Evolutionary conservation across 1,140 invertebrate species (phyloP), one percentile per base, ranked within the genome.

Genomic region (Hylaeus volcanicus): DNA sequence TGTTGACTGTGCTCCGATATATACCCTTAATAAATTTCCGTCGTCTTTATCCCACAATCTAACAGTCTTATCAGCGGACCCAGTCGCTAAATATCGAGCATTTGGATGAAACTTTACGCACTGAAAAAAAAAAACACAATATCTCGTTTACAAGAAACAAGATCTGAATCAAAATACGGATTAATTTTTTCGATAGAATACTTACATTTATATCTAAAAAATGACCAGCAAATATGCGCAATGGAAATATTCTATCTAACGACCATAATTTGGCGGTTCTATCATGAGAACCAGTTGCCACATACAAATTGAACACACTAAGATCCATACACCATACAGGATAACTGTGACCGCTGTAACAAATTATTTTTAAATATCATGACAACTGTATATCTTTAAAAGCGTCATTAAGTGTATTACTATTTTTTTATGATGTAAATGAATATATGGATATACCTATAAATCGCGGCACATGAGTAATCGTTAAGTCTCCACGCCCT

Each of bases 271-370:
- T 95, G 3, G 96, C 97, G 56, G 97, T 98, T 86, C 95, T 94
- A 90, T 98, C 98, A 81, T 96, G 95, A 60, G 97, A 98, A 66
- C 96, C 97, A 6, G 97, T 97, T 1, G 96, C 96, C 89, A 97
- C 95, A 89, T 96, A 97, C 68, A 95, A 93, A 74, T 95, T 95
- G 86, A 96, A 95, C 81, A 95, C 95, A 91, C 96, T 96, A 37
- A 96, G 95, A 91, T 96, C 96, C 91, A 98, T 93, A 91, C 96
- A 96, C 96, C 97, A 98, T 60, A 98, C 95, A n/a, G 97, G 96
- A 90, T 97, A 97, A 86, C 95, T 96, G 90, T 98, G 97, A 58
- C 97, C 97, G 85, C 95, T 95, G 91, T 69, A 95, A 94, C 45
- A 85, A 85, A 68, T 55, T 56, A 80, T 11, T 37, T 68, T 73